Percentiles rank a stretch among this genome's conserved stretches.
These are phyloP conservation scores for Antheraea assamensis DNA, from an alignment of 2,888 invertebrate genomes.

Conservation along the genomic window DNA sequence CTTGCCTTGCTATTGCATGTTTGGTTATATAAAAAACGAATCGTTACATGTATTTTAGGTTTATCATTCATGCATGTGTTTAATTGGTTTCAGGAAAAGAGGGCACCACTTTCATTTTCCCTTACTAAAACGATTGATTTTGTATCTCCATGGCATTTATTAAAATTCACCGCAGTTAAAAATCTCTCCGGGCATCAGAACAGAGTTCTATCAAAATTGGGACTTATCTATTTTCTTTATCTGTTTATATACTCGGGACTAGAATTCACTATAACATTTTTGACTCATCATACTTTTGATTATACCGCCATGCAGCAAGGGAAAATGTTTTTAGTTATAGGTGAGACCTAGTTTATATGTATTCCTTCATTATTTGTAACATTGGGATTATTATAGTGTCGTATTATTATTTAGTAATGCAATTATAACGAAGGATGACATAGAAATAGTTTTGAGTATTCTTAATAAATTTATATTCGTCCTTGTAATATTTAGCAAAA, in stretches of 20 bases:
- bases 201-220: slow-evolving; percentile 85
- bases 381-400: not conserved
- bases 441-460: no score
- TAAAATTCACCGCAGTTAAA: slow-evolving; percentile 86
- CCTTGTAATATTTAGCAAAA: no score
- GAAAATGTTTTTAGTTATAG: slow-evolving; percentile 97
- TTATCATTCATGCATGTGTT: not conserved
- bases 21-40: not conserved
- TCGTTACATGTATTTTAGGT: not conserved
- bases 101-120: slow-evolving; percentile 86
- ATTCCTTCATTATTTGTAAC: not conserved
- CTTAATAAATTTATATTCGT: no score
- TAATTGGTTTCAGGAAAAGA: slow-evolving; percentile 82
- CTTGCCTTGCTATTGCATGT: not conserved
- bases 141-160: slow-evolving; percentile 70
- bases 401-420: not conserved
- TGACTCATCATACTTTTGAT: slow-evolving; percentile 95
- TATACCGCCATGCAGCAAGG: slow-evolving; percentile 98
- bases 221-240: slow-evolving; percentile 93
- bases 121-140: slow-evolving; percentile 83
- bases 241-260: slow-evolving; percentile 97
- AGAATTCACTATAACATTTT: slow-evolving; percentile 98
- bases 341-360: slow-evolving; percentile 58
- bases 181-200: slow-evolving; percentile 84
- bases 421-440: no score